These are phyloP conservation scores for Micrastur ruficollis DNA, from an alignment of 2,797 vertebrate genomes.

Conservation along the genomic window DNA sequence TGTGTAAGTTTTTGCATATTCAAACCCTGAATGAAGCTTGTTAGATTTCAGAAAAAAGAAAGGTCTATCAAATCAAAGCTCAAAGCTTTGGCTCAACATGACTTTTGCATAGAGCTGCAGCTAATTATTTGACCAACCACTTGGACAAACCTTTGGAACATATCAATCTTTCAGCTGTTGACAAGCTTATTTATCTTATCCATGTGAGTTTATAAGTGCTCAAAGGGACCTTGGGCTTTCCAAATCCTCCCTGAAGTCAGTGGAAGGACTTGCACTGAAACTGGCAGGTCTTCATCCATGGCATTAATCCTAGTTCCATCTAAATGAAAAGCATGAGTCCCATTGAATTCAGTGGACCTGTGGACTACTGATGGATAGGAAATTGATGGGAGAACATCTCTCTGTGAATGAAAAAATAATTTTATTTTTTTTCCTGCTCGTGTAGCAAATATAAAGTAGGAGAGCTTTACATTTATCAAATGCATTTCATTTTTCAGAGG, in stretches of 20 bases:
- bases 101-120: conserved; percentile 39
- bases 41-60: conserved; percentile 62
- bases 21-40: conserved; percentile 47
- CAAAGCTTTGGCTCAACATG: conserved; percentile 42
- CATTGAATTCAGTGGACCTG: neutral
- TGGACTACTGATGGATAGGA: neutral
- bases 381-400: neutral
- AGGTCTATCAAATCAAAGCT: conserved; percentile 56
- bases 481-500: neutral
- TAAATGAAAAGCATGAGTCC: neutral
- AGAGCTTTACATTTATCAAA: neutral
- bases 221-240: neutral
- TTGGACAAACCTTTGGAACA: neutral
- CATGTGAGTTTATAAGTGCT: neutral
- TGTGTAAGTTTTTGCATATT: conserved; percentile 62
- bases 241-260: neutral
- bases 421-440: rapidly evolving
- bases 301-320: neutral
- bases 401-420: neutral
- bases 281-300: neutral
- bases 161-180: neutral
- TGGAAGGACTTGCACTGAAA: neutral
- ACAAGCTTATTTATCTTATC: neutral
- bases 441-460: neutral
- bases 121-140: conserved; percentile 19